Evolutionary conservation across 2,888 invertebrate genomes (phyloP), one percentile per base, ranked within the genome.

Genomic region (Drosophila pullipes): DNA sequence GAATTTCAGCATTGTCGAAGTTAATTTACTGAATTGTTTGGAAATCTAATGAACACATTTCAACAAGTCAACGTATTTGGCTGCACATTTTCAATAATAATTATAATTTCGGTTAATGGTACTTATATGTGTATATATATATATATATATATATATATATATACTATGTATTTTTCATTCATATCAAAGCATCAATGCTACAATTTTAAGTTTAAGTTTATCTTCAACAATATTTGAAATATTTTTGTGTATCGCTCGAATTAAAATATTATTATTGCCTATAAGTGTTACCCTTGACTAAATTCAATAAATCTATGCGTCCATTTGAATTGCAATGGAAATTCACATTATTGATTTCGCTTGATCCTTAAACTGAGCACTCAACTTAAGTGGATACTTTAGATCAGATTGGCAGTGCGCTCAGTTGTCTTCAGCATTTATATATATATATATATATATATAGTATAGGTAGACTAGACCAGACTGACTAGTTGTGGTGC

Each of bases 241-340:
- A 59, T 68, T 33, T 53, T 33, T 37, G 11, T 50, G 54, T 59
- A 13, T 73, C 39, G 11, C 47, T 47, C 69, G 57, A 58, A 50
- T 70, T 79, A 64, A 57, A 70, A 52, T 79, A 62, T 82, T 77
- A 62, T 82, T 77, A 85, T 81, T 83, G 81, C 83, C 77, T 69
- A 75, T 81, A 61, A 78, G 60, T 78, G 53, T 76, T 83, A 84
- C 81, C 83, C 81, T 85, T 86, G 70, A 76, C 62, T 76, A 72
- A 78, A 78, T 73, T 85, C 83, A 70, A 80, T 72, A 76, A 81
- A 80, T 74, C 52, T 64, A 28, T 39, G 30, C 68, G 52, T 65
- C 57, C 58, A 50, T 69, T 63, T 41, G 52, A 52, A 52, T 66
- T 69, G 52, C 50, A 58, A 52, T 75, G 35, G 41, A 41, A 69